A percentile compares a stretch with the other conserved stretches of the same genome.
Conservation (phyloP, 2,888 invertebrate genomes). For the Metalampra italica region DNA sequence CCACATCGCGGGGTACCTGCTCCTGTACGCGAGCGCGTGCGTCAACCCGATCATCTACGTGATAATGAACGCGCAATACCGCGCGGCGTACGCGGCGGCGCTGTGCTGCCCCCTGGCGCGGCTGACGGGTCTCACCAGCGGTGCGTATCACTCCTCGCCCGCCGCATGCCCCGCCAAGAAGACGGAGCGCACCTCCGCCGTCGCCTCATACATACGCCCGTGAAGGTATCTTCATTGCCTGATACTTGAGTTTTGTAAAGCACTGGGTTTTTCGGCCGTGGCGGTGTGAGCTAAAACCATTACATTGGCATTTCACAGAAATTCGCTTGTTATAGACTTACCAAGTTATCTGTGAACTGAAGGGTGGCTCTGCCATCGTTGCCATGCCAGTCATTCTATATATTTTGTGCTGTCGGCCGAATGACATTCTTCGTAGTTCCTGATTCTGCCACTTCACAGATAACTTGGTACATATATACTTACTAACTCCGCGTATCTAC, state of each 20-base stretch:
- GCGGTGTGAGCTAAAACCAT: too few relatives aligned
- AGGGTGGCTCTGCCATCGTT: too few relatives aligned
- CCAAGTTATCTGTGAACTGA: too few relatives aligned
- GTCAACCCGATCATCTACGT: conserved; percentile 97
- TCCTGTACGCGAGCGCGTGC: conserved; percentile 93
- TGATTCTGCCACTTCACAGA: too few relatives aligned
- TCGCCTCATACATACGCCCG: conserved; percentile 60
- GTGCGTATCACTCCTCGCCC: conserved; percentile 75
- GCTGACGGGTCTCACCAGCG: conserved; percentile 79
- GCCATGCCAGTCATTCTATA: too few relatives aligned
- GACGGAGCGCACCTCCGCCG: conserved; percentile 57
- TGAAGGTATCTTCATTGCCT: conserved; percentile 60
- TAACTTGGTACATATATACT: too few relatives aligned
- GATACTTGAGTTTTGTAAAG: neutral
- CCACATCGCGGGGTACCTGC: conserved; percentile 89
- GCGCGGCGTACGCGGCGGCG: conserved; percentile 91
- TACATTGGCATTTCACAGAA: too few relatives aligned
- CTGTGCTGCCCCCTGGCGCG: conserved; percentile 81
- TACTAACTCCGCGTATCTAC: too few relatives aligned
- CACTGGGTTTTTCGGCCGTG: neutral
- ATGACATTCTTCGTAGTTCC: too few relatives aligned
- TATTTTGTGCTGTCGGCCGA: too few relatives aligned
- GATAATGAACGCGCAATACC: conserved; percentile 96
- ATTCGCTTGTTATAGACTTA: too few relatives aligned
- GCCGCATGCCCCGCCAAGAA: conserved; percentile 53